Percentiles rank a stretch among this genome's conserved stretches.
phyloP scores from a whole-genome alignment of 2,888 invertebrate genomes.

The Rhingia campestris region DNA sequence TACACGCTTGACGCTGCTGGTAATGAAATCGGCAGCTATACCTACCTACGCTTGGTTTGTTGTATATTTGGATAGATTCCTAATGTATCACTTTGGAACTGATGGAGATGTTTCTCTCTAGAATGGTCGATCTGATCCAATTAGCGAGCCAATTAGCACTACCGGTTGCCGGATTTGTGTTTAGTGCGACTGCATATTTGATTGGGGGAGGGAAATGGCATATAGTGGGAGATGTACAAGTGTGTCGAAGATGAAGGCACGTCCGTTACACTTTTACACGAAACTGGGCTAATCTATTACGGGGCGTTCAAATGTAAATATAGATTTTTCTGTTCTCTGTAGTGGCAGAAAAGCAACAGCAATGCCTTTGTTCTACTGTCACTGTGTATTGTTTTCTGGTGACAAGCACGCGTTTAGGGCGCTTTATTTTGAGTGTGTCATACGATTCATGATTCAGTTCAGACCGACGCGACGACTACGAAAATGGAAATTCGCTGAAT shows the following conservation, averaged over 20 bases:
- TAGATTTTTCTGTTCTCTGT: conserved; percentile 39
- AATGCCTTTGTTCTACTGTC: too few relatives aligned
- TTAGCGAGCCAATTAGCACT: conserved; percentile 36
- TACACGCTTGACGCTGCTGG: too few relatives aligned
- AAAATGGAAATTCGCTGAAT: too few relatives aligned
- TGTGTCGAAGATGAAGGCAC: conserved; percentile 6
- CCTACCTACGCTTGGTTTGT: too few relatives aligned
- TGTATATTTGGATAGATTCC: too few relatives aligned
- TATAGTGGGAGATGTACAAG: background rate
- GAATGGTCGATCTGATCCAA: background rate
- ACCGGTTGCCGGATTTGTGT: conserved; percentile 27
- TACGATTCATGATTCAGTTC: too few relatives aligned
- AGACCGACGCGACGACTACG: too few relatives aligned
- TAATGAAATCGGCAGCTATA: too few relatives aligned
- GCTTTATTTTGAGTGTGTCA: too few relatives aligned
- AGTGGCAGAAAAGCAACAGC: too few relatives aligned
- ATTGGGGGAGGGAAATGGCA: background rate
- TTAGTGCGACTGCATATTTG: background rate
- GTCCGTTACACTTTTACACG: conserved; percentile 14
- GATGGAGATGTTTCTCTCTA: conserved; percentile 19
- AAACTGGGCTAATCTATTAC: conserved; percentile 37
- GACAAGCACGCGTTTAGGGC: too few relatives aligned
- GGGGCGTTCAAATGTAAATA: conserved; percentile 34
- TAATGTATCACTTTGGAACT: conserved; percentile 11
- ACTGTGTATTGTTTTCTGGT: too few relatives aligned